Percentiles rank a stretch among this genome's conserved stretches.
These are phyloP conservation scores for Netelia melanura DNA, from an alignment of 2,888 invertebrate species.

Conservation along the genomic window DNA sequence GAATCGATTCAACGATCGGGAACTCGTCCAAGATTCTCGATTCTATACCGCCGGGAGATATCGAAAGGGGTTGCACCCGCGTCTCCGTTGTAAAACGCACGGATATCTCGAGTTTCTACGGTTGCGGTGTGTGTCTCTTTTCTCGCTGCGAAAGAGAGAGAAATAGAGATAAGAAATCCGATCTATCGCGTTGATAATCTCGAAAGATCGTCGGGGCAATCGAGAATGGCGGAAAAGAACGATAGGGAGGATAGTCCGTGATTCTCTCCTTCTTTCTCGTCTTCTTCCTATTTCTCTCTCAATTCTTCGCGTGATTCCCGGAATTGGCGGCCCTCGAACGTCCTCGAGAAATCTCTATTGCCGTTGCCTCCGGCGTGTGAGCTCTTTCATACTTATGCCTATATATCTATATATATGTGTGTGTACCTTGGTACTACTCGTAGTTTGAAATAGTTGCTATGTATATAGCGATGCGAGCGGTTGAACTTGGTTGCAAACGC, in stretches of 20 bases:
- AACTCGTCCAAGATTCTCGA: no score
- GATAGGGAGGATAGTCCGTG: slow-evolving; percentile 24
- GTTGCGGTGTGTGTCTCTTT: no score
- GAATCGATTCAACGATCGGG: no score
- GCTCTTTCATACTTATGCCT: slow-evolving; percentile 2
- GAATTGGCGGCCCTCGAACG: slow-evolving; percentile 55
- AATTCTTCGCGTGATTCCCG: slow-evolving; percentile 49
- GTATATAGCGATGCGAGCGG: slow-evolving; percentile 21
- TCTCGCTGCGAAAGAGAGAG: slow-evolving; percentile 4
- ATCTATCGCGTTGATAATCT: slow-evolving; percentile 62
- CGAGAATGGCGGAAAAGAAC: slow-evolving; percentile 56
- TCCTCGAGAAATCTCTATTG: slow-evolving; percentile 64
- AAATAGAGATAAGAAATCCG: slow-evolving; percentile 54
- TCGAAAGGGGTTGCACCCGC: no score
- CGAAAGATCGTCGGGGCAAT: slow-evolving; percentile 40
- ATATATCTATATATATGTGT: slow-evolving; percentile 7
- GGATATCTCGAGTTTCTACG: no score
- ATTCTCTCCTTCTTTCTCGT: slow-evolving; percentile 13
- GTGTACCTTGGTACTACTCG: slow-evolving; percentile 8
- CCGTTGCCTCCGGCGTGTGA: slow-evolving; percentile 49
- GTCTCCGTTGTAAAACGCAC: no score
- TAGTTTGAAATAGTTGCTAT: slow-evolving; percentile 13
- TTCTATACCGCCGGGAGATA: no score
- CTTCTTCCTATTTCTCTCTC: slow-evolving; percentile 5
- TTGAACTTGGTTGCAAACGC: slow-evolving; percentile 53